Conservation (phyloP, 2,113 vertebrate genomes). For the Atlantisia rogersi region DNA sequence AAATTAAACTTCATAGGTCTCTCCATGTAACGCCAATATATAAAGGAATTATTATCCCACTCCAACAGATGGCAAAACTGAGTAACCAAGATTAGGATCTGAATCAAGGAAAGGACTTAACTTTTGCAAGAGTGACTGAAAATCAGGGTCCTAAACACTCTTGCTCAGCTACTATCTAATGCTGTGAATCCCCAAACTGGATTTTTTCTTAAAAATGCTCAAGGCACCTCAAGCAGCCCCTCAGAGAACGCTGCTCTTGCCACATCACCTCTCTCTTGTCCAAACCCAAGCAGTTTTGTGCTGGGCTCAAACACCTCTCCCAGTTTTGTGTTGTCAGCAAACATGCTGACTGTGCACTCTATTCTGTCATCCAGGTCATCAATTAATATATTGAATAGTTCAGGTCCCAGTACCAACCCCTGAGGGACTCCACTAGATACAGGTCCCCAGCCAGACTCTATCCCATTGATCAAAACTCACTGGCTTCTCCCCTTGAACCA, state of each 20-base stretch:
- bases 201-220: not conserved
- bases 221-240: not conserved
- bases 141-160: not conserved
- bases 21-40: not conserved
- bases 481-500: too few relatives aligned
- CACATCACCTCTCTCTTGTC: not conserved
- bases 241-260: not conserved
- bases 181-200: not conserved
- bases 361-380: too few relatives aligned
- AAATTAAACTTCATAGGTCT: not conserved
- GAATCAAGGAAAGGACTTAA: not conserved
- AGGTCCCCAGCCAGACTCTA: too few relatives aligned
- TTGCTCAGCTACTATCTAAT: not conserved
- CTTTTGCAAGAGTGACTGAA: not conserved
- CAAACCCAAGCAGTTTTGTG: not conserved
- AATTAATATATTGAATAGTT: too few relatives aligned
- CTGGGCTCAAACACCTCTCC: too few relatives aligned
- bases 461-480: too few relatives aligned
- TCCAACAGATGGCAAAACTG: slow-evolving; percentile 15
- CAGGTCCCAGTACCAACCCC: too few relatives aligned
- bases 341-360: too few relatives aligned
- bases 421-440: too few relatives aligned
- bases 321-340: too few relatives aligned
- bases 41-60: not conserved
- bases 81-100: not conserved